Conservation (phyloP, 2,888 invertebrate genomes). For the Atethmia centrago region DNA sequence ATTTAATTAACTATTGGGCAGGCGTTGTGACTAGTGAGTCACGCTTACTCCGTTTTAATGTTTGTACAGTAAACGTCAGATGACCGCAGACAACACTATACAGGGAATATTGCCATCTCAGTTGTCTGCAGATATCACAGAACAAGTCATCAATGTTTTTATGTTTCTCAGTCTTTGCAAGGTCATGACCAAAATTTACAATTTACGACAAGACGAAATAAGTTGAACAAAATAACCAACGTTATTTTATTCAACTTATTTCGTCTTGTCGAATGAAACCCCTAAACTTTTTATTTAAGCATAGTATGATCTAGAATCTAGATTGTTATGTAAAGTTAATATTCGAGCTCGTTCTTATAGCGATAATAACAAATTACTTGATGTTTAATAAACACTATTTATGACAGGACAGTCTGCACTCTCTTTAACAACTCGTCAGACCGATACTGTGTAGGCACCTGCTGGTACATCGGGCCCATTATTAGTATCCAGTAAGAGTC, state of each 20-base stretch:
- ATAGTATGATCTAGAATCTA: neutral
- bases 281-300: neutral
- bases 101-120: neutral
- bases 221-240: no score
- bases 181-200: neutral
- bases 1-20: constrained; percentile 7
- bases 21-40: neutral
- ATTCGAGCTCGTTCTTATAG: no score
- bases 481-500: no score
- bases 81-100: neutral
- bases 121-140: neutral
- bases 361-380: no score
- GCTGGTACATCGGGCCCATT: neutral
- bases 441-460: neutral
- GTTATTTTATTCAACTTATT: neutral
- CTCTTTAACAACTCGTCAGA: neutral
- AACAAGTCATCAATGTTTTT: neutral
- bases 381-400: no score
- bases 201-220: no score
- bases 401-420: neutral
- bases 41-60: no score
- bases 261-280: neutral
- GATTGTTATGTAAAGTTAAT: neutral
- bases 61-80: neutral
- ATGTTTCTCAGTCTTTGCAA: neutral